These are phyloP conservation scores for Xyliphius kryptos DNA, from an alignment of 2,113 vertebrate genomes.

Conservation along the genomic window DNA sequence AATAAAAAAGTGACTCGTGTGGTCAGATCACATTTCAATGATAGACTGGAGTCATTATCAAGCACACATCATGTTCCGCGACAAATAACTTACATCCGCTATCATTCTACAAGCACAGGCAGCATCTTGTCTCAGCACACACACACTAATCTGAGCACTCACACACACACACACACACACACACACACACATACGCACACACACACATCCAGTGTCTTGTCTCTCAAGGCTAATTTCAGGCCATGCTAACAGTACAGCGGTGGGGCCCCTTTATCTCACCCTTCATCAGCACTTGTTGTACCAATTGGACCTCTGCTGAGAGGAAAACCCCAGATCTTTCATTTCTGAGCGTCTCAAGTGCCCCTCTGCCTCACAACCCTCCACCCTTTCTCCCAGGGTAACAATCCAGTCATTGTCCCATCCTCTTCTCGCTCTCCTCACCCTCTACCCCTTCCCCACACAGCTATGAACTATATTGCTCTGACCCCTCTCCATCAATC, in stretches of 20 bases:
- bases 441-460: conserved; percentile 34
- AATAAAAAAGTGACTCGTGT: too few species aligned
- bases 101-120: not conserved
- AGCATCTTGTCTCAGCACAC: not conserved
- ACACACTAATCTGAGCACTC: too few species aligned
- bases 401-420: conserved; percentile 93
- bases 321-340: conserved; percentile 61
- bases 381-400: conserved; percentile 59
- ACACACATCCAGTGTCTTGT: conserved; percentile 55
- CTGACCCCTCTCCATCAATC: conserved; percentile 99
- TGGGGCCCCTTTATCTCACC: conserved; percentile 36
- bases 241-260: conserved; percentile 44
- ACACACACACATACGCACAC: conserved; percentile 43
- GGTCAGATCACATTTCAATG: not conserved
- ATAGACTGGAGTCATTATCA: not conserved
- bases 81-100: conserved; percentile 7
- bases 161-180: conserved; percentile 12
- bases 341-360: conserved; percentile 51
- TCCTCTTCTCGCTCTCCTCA: conserved; percentile 50
- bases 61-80: not conserved
- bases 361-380: conserved; percentile 34
- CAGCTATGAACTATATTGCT: conserved; percentile 90
- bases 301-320: conserved; percentile 53
- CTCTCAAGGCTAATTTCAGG: conserved; percentile 56
- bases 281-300: conserved; percentile 62